Conservation (phyloP, 1,140 invertebrate genomes). For the Bombus vancouverensis region DNA sequence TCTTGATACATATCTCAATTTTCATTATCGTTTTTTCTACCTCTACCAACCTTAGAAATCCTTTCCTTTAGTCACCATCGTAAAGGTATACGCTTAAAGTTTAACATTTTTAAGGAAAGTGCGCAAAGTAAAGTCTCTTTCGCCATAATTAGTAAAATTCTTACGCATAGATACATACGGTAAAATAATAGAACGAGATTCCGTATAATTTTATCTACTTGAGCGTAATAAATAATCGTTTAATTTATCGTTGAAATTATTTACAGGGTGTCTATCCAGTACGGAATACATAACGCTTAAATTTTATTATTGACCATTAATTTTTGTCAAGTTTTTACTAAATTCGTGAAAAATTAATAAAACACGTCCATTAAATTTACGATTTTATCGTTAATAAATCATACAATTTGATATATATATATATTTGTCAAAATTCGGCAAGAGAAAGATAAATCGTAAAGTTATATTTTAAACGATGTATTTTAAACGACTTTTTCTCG, state of each 20-base stretch:
- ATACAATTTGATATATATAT: neutral
- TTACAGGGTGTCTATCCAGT: no score
- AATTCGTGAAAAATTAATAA: neutral
- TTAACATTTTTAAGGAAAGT: neutral
- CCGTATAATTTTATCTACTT: neutral
- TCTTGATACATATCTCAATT: conserved; percentile 21
- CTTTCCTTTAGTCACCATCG: neutral
- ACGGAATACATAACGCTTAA: neutral
- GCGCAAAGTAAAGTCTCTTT: neutral
- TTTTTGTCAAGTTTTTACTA: neutral
- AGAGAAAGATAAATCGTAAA: neutral
- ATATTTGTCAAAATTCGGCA: neutral
- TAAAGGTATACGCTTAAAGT: neutral
- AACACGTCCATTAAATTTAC: no score
- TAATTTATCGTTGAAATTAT: no score
- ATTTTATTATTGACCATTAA: neutral
- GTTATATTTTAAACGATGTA: neutral
- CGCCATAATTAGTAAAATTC: no score
- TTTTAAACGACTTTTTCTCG: no score
- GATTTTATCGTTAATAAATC: neutral
- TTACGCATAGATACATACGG: fast-evolving
- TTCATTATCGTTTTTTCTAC: neutral
- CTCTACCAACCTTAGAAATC: neutral
- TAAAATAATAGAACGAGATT: neutral
- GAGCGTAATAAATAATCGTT: no score